Percentiles rank a stretch among this genome's conserved stretches.
phyloP scores from a whole-genome alignment of 1,140 invertebrate genomes.

The Brachionus asplanchnoidis region DNA sequence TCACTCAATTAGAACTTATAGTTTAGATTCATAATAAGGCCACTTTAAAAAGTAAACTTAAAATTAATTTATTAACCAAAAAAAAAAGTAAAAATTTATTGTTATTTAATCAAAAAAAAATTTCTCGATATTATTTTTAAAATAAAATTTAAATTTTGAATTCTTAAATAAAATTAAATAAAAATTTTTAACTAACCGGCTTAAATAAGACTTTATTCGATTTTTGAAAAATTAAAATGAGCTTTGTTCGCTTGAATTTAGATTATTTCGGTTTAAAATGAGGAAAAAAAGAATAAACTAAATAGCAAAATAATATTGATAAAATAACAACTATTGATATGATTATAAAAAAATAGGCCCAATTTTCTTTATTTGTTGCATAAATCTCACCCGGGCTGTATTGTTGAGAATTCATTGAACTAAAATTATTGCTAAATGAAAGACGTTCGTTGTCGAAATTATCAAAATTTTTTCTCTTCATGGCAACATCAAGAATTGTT shows the following conservation, averaged over 20 bases:
- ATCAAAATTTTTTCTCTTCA: constrained; percentile 33
- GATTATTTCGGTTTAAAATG: neutral
- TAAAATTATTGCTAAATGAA: neutral
- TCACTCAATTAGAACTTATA: neutral
- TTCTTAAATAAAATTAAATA: no score
- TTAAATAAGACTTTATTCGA: no score
- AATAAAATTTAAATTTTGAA: no score
- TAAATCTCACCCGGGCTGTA: constrained; percentile 12
- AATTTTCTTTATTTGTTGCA: constrained; percentile 35
- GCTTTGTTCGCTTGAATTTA: no score
- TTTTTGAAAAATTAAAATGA: no score
- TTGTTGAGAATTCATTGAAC: constrained; percentile 17
- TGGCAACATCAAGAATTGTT: neutral
- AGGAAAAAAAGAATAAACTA: constrained; percentile 37
- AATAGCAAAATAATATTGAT: constrained; percentile 27
- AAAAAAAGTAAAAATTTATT: neutral
- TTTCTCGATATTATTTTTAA: no score
- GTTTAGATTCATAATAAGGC: neutral
- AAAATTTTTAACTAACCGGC: no score
- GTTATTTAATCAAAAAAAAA: no score
- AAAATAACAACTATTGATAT: constrained; percentile 25
- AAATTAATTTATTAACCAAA: neutral
- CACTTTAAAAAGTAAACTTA: neutral
- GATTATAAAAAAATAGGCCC: constrained; percentile 34
- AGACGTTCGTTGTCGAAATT: neutral